Conservation (phyloP, 2,888 invertebrate species). For the Balanococcus diminutus region DNA sequence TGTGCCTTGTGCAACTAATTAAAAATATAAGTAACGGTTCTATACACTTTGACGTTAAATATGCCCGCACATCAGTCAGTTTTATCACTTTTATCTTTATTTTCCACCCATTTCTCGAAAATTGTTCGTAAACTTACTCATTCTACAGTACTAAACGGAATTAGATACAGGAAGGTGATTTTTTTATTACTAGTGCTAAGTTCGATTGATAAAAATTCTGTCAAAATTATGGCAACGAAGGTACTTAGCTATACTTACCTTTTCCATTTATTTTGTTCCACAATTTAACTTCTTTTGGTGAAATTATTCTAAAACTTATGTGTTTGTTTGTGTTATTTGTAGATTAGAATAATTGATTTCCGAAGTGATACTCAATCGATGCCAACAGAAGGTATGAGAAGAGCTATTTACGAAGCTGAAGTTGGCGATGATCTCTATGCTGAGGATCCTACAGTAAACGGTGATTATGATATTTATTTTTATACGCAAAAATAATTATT, state of each 20-base stretch:
- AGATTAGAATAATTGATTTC: slow-evolving; percentile 72
- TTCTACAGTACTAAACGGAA: neutral
- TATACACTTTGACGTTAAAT: too few species aligned
- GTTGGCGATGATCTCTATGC: slow-evolving; percentile 93
- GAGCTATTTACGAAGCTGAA: slow-evolving; percentile 82
- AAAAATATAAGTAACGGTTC: too few species aligned
- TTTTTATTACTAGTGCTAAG: neutral
- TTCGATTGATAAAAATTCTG: neutral
- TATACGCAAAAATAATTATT: too few species aligned
- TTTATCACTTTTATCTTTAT: too few species aligned
- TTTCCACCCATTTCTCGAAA: too few species aligned
- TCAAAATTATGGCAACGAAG: neutral
- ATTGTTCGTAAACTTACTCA: neutral
- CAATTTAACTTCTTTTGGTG: too few species aligned
- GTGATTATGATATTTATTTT: too few species aligned
- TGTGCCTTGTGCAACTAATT: too few species aligned
- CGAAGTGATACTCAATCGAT: slow-evolving; percentile 90
- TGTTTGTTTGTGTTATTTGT: neutral
- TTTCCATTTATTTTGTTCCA: neutral
- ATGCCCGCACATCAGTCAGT: too few species aligned
- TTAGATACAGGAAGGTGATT: neutral
- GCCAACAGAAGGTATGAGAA: slow-evolving; percentile 82
- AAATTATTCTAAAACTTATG: neutral
- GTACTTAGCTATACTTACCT: neutral
- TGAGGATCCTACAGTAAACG: slow-evolving; percentile 86